Conservation (phyloP, 30 jellyfish, hydroid and myxozoan genomes). For the Turritopsis dohrnii region DNA sequence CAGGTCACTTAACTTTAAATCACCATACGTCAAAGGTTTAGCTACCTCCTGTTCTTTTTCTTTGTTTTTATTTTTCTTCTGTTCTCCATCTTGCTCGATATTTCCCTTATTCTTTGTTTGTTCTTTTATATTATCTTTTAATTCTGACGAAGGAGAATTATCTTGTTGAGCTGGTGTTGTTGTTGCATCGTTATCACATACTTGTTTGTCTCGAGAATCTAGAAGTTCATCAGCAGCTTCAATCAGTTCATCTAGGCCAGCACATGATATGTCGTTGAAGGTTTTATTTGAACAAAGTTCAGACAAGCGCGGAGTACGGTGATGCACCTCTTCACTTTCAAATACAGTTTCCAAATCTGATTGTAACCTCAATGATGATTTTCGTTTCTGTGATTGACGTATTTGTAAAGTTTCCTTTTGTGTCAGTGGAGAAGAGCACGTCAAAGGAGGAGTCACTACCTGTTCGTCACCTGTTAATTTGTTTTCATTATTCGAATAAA, state of each 20-base stretch:
- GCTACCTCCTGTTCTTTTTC: not conserved
- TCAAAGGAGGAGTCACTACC: conserved; percentile 3
- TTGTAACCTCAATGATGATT: conserved; percentile 10
- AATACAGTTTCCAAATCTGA: conserved; percentile 20
- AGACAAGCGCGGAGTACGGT: conserved; percentile 6
- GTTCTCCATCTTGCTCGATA: not conserved
- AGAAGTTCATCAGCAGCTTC: not conserved
- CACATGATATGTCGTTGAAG: not conserved
- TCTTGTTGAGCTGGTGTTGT: not conserved
- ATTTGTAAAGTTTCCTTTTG: not conserved
- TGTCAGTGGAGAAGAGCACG: not conserved
- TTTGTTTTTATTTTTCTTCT: not conserved
- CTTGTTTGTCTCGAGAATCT: not conserved
- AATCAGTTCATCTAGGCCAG: not conserved
- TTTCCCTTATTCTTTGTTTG: not conserved
- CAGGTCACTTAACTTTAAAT: not conserved
- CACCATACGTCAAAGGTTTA: conserved; percentile 2
- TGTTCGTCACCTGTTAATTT: not conserved
- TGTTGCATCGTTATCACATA: not conserved
- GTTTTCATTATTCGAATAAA: conserved; percentile 12
- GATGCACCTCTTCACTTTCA: conserved; percentile 15
- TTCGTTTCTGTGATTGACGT: not conserved
- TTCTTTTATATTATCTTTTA: not conserved
- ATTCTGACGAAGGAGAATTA: not conserved
- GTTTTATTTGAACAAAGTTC: not conserved